A percentile compares a stretch with the other conserved stretches of the same genome.
Evolutionary conservation across 2,888 invertebrate genomes (phyloP).

Genomic region (Himalopsyche anomala): DNA sequence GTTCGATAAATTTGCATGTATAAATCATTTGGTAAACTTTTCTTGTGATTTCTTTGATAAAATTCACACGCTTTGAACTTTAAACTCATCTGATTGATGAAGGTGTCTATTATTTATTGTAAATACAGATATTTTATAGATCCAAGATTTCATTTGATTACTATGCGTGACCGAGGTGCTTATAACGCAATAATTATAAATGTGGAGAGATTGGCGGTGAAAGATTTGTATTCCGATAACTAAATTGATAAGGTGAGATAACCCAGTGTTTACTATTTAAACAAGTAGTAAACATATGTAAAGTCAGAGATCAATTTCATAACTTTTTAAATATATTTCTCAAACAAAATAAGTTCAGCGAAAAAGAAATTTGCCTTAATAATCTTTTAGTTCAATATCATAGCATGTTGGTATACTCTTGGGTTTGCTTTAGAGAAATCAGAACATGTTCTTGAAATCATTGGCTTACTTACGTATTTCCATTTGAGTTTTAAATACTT

Average conservation of each 20-base stretch:
- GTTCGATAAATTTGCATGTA: neutral
- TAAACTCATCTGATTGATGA: constrained; percentile 4
- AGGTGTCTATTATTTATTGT: neutral
- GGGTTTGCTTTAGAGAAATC: no score
- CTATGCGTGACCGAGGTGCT: neutral
- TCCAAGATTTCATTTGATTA: neutral
- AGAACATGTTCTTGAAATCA: no score
- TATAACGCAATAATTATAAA: no score
- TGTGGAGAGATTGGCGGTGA: no score
- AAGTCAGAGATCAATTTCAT: neutral
- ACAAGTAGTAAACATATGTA: neutral
- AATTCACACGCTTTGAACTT: constrained; percentile 21
- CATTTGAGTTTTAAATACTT: no score
- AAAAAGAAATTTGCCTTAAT: no score
- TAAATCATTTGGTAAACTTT: neutral
- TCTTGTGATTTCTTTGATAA: neutral
- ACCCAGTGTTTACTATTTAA: neutral
- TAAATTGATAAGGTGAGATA: neutral
- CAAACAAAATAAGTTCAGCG: no score
- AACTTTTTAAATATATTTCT: neutral
- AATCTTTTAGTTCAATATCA: no score
- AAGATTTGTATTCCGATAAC: no score
- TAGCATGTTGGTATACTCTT: no score
- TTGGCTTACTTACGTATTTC: no score
- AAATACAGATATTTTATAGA: neutral